Conservation (phyloP, 2,888 invertebrate genomes). For the Microdon myrmicae region DNA sequence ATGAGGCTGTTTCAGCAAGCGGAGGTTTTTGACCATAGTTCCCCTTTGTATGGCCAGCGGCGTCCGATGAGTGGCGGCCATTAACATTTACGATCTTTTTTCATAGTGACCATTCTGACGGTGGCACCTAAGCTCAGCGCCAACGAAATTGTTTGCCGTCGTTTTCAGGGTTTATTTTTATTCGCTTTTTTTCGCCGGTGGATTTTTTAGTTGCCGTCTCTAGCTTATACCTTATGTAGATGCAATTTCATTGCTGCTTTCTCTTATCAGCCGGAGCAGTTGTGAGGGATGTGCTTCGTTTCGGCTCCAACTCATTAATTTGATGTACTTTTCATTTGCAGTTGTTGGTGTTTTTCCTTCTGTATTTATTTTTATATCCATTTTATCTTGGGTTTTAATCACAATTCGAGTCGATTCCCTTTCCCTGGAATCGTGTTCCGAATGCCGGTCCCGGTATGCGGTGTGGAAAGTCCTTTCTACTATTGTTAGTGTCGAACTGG, state of each 20-base stretch:
- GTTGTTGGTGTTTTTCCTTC: no score
- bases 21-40: no score
- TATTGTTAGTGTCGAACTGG: constrained; percentile 9
- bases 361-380: constrained; percentile 34
- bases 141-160: no score
- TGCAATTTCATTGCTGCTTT: constrained; percentile 47
- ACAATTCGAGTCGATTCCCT: constrained; percentile 18
- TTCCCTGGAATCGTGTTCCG: constrained; percentile 2
- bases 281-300: constrained; percentile 40
- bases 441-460: constrained; percentile 28
- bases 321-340: constrained; percentile 34
- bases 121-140: constrained; percentile 19
- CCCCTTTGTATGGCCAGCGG: constrained; percentile 20
- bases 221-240: constrained; percentile 45
- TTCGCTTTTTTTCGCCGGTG: constrained; percentile 11
- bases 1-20: no score
- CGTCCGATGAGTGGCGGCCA: constrained; percentile 26
- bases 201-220: constrained; percentile 22
- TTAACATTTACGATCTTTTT: constrained; percentile 44
- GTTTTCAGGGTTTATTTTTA: no score
- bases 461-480: constrained; percentile 26
- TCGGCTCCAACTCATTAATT: constrained; percentile 44
- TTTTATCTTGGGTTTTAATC: constrained; percentile 35
- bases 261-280: constrained; percentile 41
- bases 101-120: constrained; percentile 16